Evolutionary conservation across 2,113 vertebrate species (phyloP).

Genomic region (Psittacara wagleri): DNA sequence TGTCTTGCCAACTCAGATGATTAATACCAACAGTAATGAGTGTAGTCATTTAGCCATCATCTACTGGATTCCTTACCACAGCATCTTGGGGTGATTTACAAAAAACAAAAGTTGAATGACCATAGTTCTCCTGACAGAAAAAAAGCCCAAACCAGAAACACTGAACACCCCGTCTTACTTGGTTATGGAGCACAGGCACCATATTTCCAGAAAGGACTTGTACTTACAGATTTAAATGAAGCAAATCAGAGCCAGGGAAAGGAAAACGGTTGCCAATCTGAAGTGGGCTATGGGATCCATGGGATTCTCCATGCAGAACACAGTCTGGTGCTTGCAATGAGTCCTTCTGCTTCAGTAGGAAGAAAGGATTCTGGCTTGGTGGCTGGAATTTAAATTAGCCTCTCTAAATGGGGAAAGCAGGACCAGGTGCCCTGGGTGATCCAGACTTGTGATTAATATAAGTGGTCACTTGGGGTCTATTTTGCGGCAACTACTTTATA

Average conservation of each 20-base stretch:
- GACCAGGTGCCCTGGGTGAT: constrained; percentile 7
- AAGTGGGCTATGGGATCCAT: background rate
- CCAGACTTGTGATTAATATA: background rate
- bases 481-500: background rate
- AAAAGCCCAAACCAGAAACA: background rate
- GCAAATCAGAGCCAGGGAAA: background rate
- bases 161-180: too few species aligned
- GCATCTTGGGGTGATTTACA: background rate
- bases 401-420: constrained; percentile 35
- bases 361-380: background rate
- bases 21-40: background rate
- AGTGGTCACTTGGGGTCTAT: background rate
- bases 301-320: background rate
- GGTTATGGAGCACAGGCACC: background rate
- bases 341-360: background rate
- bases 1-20: background rate
- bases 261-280: background rate
- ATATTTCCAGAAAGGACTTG: background rate
- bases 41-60: background rate
- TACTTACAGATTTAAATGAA: background rate
- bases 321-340: background rate
- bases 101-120: background rate
- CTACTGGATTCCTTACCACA: background rate
- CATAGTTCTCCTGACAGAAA: background rate
- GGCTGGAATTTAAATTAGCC: constrained; percentile 35